A percentile compares a stretch with the other conserved stretches of the same genome.
Evolutionary conservation across 2,888 invertebrate species (phyloP).

Genomic region (Brachycybe producta): DNA sequence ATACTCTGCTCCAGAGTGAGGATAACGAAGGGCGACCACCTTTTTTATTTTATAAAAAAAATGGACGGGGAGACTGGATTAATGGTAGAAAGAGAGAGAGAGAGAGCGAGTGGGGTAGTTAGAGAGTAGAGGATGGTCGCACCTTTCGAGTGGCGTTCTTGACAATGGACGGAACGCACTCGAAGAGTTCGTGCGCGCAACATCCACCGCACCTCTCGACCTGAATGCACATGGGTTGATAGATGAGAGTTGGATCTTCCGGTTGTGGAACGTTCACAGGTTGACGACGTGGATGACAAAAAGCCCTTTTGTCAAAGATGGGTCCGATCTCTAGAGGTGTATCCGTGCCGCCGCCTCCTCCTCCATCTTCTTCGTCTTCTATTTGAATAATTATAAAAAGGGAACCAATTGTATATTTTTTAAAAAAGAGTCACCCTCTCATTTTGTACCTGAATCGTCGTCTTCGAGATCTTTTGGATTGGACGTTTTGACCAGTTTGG

Average conservation of each 20-base stretch:
- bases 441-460: too few species aligned
- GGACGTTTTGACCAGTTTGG: constrained; percentile 4
- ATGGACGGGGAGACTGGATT: background rate
- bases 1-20: constrained; percentile 20
- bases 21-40: constrained; percentile 20
- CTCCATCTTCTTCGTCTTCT: constrained; percentile 1
- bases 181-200: constrained; percentile 28
- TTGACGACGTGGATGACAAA: constrained; percentile 21
- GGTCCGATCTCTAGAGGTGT: constrained; percentile 15
- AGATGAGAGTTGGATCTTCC: constrained; percentile 18
- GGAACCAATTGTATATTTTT: background rate
- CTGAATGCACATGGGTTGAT: constrained; percentile 30
- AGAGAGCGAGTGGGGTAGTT: background rate
- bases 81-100: background rate
- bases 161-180: constrained; percentile 19
- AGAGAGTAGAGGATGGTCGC: background rate
- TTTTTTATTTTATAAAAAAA: background rate
- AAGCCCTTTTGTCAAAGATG: constrained; percentile 21
- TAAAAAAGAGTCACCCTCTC: too few species aligned
- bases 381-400: background rate
- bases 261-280: constrained; percentile 21
- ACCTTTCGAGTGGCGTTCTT: constrained; percentile 20
- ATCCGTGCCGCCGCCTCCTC: background rate
- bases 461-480: too few species aligned
- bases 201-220: constrained; percentile 31